These are phyloP conservation scores for Nephrotoma guestfalica DNA, from an alignment of 2,888 invertebrate genomes.

Conservation along the genomic window DNA sequence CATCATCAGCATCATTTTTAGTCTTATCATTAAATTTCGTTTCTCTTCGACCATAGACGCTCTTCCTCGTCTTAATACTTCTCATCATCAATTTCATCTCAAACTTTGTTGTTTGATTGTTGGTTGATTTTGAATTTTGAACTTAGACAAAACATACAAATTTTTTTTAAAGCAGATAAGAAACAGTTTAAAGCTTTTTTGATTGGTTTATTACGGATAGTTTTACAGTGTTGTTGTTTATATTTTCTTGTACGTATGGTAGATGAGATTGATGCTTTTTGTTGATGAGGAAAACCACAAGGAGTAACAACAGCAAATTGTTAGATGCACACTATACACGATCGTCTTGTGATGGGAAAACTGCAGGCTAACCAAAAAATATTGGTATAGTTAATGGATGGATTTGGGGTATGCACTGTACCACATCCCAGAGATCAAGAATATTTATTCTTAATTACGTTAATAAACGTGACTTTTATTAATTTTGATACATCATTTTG, in stretches of 20 bases:
- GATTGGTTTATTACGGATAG: neutral
- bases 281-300: neutral
- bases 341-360: too few species aligned
- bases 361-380: neutral
- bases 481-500: slow-evolving; percentile 4
- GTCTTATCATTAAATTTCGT: neutral
- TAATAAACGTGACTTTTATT: slow-evolving; percentile 5
- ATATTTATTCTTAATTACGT: neutral
- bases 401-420: neutral
- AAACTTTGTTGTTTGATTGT: neutral
- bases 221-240: neutral
- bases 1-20: neutral
- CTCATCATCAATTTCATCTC: neutral
- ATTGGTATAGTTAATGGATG: neutral
- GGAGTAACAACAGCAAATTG: neutral
- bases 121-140: neutral
- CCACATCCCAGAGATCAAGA: neutral
- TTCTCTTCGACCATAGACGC: neutral
- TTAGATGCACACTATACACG: too few species aligned
- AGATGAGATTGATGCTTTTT: neutral
- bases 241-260: neutral
- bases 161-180: too few species aligned
- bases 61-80: neutral
- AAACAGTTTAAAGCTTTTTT: too few species aligned
- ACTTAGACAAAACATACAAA: neutral